Evolutionary conservation across 2,888 invertebrate species (phyloP), one percentile per base, ranked within the genome.

Genomic region (Chouioia cunea): DNA sequence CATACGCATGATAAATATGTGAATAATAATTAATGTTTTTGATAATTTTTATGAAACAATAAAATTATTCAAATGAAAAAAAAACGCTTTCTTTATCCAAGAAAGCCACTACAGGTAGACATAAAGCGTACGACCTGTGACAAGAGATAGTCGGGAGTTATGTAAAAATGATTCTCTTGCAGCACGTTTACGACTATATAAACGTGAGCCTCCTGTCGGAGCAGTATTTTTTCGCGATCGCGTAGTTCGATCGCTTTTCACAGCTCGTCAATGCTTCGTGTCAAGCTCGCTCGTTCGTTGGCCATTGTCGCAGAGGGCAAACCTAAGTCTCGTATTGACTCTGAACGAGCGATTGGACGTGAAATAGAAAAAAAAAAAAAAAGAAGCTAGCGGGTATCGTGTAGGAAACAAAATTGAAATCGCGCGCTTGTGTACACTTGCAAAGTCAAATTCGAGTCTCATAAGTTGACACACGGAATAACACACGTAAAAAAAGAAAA

Each of bases 281-380:
- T 60, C 44, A 22, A 22, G 18, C 43, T 36, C 16, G 36, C 59
- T 52, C 23, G 66, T n/a, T 36, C 36, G 62, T 20, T 4, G 52
- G 16, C 47, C 22, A 67, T 67, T 67, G 67, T 67, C 52, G 54
- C 60, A 27, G 36, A 36, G 36, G 20, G 12, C 16, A 22, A 50
- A 53, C 15, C 65, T 65, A 65, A 70, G 65, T 65, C 65, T 57
- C 57, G 50, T 70, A 70, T 65, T 70, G 70, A 70, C 70, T 64
- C 18, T 70, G 46, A 43, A 18, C n/a, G 8, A 36, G 36, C 36
- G 36, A 36, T 36, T 36, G 36, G 36, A 36, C 36, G 10, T 36
- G 36, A 12, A 36, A 36, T 36, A 36, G 12, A 36, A 36, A 36
- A 36, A 2, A 36, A 36, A 36, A 36, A 36, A 36, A 36, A 36